phyloP scores from a whole-genome alignment of 2,888 invertebrate genomes.

The Amblyteles armatorius region DNA sequence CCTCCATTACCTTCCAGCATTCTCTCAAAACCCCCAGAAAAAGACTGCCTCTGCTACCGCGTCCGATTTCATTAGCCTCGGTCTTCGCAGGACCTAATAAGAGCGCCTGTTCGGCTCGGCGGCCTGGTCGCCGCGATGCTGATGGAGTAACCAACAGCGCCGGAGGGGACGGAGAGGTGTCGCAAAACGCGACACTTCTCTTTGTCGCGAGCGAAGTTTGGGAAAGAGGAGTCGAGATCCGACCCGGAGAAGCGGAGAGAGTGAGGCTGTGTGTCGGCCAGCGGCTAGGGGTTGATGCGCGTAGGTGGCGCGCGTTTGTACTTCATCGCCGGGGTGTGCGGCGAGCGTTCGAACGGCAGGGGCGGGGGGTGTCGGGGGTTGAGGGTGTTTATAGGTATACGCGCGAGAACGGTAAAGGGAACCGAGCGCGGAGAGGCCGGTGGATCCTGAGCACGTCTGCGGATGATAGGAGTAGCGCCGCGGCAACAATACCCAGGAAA shows the following conservation, averaged over 20 bases:
- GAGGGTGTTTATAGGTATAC: slow-evolving; percentile 44
- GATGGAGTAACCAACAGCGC: neutral
- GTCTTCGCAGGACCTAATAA: slow-evolving; percentile 8
- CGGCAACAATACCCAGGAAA: slow-evolving; percentile 84
- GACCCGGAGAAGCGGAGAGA: slow-evolving; percentile 20
- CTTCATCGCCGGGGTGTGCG: slow-evolving; percentile 27
- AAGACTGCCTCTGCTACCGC: no score
- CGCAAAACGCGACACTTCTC: slow-evolving; percentile 46
- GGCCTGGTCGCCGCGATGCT: neutral
- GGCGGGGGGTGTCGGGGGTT: slow-evolving; percentile 9
- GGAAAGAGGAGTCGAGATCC: slow-evolving; percentile 45
- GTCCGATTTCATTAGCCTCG: slow-evolving; percentile 17
- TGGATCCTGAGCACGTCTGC: slow-evolving; percentile 79
- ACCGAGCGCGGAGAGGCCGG: slow-evolving; percentile 62
- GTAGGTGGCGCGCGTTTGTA: slow-evolving; percentile 52
- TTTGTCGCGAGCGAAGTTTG: slow-evolving; percentile 57
- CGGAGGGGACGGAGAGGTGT: neutral
- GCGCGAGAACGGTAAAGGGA: slow-evolving; percentile 41
- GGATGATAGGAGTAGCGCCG: slow-evolving; percentile 80
- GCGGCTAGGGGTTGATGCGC: slow-evolving; percentile 19
- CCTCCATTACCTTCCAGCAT: neutral
- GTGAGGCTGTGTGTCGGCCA: neutral
- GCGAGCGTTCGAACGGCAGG: slow-evolving; percentile 30
- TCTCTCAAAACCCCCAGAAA: neutral
- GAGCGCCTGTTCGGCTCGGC: neutral